A percentile compares a stretch with the other conserved stretches of the same genome.
Conservation (phyloP, 2,797 vertebrate species). For the Acanthurus lineatus region DNA sequence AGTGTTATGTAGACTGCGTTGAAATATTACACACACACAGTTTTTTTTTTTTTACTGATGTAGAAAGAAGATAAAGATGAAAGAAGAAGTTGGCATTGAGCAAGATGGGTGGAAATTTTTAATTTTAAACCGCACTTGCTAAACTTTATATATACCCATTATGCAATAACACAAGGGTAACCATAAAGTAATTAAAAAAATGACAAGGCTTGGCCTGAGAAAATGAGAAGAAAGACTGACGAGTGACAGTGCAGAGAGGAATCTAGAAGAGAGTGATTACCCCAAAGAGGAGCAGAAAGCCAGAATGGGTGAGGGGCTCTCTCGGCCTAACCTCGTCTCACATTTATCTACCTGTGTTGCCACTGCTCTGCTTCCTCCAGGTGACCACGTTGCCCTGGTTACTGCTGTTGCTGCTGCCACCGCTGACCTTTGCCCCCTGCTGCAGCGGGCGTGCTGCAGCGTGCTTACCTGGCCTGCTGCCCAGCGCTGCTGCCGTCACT, state of each 20-base stretch:
- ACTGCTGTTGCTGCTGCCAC: slow-evolving; percentile 80
- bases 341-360: slow-evolving; percentile 88
- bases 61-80: background rate
- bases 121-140: background rate
- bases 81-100: background rate
- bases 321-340: slow-evolving; percentile 16
- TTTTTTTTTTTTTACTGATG: background rate
- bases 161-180: background rate
- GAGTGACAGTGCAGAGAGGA: slow-evolving; percentile 16
- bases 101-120: background rate
- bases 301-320: background rate
- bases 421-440: slow-evolving; percentile 87
- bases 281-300: slow-evolving; percentile 26
- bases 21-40: background rate
- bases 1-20: background rate
- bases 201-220: background rate
- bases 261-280: slow-evolving; percentile 9
- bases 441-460: slow-evolving; percentile 89
- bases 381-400: slow-evolving; percentile 83
- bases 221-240: background rate
- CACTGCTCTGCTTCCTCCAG: slow-evolving; percentile 95
- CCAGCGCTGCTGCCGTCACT: slow-evolving; percentile 87
- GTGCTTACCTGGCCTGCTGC: slow-evolving; percentile 91
- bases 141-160: background rate
- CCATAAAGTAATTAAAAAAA: background rate